Evolutionary conservation across 2,797 vertebrate species (phyloP).

Genomic region (Gorsachius magnificus): DNA sequence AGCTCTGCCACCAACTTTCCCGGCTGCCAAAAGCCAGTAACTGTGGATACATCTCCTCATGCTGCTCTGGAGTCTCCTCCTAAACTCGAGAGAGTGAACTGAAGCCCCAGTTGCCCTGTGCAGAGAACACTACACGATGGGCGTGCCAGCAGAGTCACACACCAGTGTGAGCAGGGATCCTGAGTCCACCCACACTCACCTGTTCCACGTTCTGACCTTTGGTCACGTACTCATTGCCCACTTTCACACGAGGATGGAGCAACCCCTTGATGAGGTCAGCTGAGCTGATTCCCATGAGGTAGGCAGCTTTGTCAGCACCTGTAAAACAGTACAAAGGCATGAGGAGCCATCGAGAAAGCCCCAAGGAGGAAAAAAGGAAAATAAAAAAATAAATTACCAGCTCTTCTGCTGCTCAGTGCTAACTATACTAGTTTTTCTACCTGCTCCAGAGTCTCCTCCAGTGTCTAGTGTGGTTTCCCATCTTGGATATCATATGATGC

Average conservation of each 20-base stretch:
- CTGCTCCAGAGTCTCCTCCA: background rate
- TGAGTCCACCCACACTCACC: conserved; percentile 71
- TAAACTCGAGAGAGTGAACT: background rate
- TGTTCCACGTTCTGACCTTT: conserved; percentile 95
- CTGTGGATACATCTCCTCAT: background rate
- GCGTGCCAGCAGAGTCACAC: background rate
- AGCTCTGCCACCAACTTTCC: background rate
- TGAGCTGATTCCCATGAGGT: conserved; percentile 94
- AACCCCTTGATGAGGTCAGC: conserved; percentile 94
- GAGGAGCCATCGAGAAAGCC: background rate
- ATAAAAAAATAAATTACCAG: background rate
- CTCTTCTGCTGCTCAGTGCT: background rate
- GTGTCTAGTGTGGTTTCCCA: background rate
- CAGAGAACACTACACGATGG: background rate
- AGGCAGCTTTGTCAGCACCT: conserved; percentile 96
- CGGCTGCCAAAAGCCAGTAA: background rate
- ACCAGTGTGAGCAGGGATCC: background rate
- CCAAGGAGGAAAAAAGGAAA: background rate
- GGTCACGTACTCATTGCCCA: conserved; percentile 92
- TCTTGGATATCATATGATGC: background rate
- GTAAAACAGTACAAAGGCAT: background rate
- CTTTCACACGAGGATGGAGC: conserved; percentile 92
- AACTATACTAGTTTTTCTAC: background rate
- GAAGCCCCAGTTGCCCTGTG: background rate
- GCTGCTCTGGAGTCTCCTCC: background rate